Percentiles rank a stretch among this genome's conserved stretches.
Conservation (phyloP, 2,888 invertebrate genomes). For the Drosophila nr. fundita region DNA sequence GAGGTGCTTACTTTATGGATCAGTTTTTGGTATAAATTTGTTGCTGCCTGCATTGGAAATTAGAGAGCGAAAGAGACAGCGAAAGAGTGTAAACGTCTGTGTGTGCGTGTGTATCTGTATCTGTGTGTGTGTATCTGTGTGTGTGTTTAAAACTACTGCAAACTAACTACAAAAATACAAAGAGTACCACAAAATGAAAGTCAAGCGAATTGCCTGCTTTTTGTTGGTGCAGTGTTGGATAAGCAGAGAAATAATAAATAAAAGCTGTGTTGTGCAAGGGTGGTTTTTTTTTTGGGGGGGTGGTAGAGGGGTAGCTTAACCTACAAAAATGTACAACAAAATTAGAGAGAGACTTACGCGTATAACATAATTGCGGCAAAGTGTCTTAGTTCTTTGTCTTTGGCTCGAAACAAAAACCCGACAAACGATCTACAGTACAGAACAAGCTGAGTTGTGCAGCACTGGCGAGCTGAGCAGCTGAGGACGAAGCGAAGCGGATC, state of each 20-base stretch:
- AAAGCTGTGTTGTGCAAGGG: constrained; percentile 58
- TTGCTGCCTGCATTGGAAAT: constrained; percentile 46
- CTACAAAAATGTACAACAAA: constrained; percentile 66
- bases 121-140: constrained; percentile 14
- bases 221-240: constrained; percentile 41
- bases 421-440: constrained; percentile 66
- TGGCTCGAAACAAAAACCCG: constrained; percentile 60
- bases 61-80: constrained; percentile 16
- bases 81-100: background rate
- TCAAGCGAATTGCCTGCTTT: constrained; percentile 26
- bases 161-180: constrained; percentile 18
- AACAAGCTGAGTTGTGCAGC: constrained; percentile 46
- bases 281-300: constrained; percentile 3
- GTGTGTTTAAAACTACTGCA: constrained; percentile 45
- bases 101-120: constrained; percentile 15
- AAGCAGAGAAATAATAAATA: constrained; percentile 45
- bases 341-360: constrained; percentile 78
- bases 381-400: constrained; percentile 76
- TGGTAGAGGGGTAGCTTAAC: constrained; percentile 48
- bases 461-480: constrained; percentile 20
- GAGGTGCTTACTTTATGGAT: constrained; percentile 42
- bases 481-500: constrained; percentile 21
- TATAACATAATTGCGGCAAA: constrained; percentile 78
- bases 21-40: constrained; percentile 24
- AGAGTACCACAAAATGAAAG: constrained; percentile 50